Evolutionary conservation across 1,140 invertebrate species (phyloP), one percentile per base, ranked within the genome.

Genomic region (Hyles vespertilio): DNA sequence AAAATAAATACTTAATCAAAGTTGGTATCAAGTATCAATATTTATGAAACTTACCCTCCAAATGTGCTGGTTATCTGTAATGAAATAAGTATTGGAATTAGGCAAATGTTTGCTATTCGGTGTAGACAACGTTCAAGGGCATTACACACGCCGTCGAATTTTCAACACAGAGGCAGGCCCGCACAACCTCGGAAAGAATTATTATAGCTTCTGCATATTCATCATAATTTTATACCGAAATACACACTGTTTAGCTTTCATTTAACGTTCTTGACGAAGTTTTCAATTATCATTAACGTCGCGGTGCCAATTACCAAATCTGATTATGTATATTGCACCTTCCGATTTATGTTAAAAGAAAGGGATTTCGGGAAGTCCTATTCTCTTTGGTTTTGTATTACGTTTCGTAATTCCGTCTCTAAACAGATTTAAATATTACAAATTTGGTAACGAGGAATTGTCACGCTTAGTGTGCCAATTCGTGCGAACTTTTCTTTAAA

Each of bases 121-220:
- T 56, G 33, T n/a, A 48, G 9, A 47, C 22, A 43, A 54, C 45
- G 12, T 48, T n/a, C 32, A 56, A 48, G 54, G 44, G 7, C 32
- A 32, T 48, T 34, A 47, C 32, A 48, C 32, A 43, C 5, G 36
- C n/a, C 12, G 40, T 5, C 47, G 45, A 46, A 52, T 58, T 46
- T 9, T 7, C 22, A 49, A 22, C 22, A 46, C 10, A 43, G 45
- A 63, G 40, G 22, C 65, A 57, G 50, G 51, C 48, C 49, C 33
- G 22, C 50, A 60, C 65, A 67, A 40, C 54, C 49, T 52, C 50
- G n/a, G 10, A 22, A 10, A 32, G 57, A 60, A 67, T 67, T 62
- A 63, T 63, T 48, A 57, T 50, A 12, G 10, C 40, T 43, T 65
- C 60, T 56, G 47, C 51, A 65, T 59, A 65, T 59, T 58, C 50